phyloP scores from a whole-genome alignment of 2,888 invertebrate genomes.

The Acholoe squamosa region DNA sequence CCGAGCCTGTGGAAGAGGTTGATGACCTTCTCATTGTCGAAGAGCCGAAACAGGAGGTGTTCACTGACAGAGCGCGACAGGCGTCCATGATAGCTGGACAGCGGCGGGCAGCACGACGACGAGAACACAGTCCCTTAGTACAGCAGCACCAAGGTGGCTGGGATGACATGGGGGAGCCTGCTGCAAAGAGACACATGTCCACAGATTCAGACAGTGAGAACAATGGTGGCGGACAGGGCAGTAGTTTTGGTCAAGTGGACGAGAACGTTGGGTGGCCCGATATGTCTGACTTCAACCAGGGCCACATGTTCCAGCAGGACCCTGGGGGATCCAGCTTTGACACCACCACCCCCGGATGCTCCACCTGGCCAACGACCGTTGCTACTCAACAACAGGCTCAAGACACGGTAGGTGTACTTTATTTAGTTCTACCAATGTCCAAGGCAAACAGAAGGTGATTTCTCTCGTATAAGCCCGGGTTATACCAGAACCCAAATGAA shows the following conservation, averaged over 20 bases:
- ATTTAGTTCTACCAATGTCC: background rate
- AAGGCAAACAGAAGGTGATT: background rate
- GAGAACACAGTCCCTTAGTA: background rate
- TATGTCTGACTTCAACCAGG: background rate
- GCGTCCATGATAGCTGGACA: slow-evolving; percentile 5
- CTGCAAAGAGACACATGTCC: background rate
- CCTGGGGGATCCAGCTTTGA: slow-evolving; percentile 35
- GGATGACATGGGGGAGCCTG: slow-evolving; percentile 27
- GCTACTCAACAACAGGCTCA: slow-evolving; percentile 20
- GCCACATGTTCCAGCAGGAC: slow-evolving; percentile 38
- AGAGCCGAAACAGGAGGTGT: slow-evolving; percentile 23
- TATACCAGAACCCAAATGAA: too few species aligned
- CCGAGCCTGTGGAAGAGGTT: background rate
- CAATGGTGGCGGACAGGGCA: background rate
- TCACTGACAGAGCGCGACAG: background rate
- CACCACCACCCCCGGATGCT: slow-evolving; percentile 46
- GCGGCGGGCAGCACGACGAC: background rate
- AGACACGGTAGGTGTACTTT: slow-evolving; percentile 30
- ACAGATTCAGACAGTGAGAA: background rate
- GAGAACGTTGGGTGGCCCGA: background rate
- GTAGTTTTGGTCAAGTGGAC: background rate
- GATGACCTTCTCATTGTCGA: slow-evolving; percentile 30
- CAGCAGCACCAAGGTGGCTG: background rate
- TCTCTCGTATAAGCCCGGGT: too few species aligned
- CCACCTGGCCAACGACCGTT: background rate